A percentile compares a stretch with the other conserved stretches of the same genome.
Conservation (phyloP, 2,888 invertebrate genomes). For the Eubasilissa splendida region DNA sequence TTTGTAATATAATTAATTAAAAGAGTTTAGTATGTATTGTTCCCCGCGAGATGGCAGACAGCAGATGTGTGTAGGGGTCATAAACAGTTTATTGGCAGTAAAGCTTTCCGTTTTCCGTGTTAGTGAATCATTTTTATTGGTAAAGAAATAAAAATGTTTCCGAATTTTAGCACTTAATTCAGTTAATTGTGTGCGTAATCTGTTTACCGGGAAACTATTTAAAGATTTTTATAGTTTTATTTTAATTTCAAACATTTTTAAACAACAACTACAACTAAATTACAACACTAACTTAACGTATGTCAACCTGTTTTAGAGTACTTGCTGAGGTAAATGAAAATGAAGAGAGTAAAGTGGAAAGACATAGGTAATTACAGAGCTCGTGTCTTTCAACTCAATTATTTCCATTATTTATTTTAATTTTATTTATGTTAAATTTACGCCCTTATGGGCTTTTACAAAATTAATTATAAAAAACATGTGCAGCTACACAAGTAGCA, state of each 20-base stretch:
- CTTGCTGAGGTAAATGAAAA: too few relatives aligned
- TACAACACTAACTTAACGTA: too few relatives aligned
- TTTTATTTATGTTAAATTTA: too few relatives aligned
- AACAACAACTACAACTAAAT: too few relatives aligned
- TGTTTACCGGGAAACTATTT: slow-evolving; percentile 1
- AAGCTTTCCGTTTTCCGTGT: slow-evolving; percentile 29
- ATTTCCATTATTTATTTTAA: too few relatives aligned
- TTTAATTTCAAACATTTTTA: background rate
- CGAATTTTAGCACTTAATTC: slow-evolving; percentile 5
- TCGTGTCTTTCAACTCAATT: too few relatives aligned
- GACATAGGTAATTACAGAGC: too few relatives aligned
- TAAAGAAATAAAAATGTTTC: background rate
- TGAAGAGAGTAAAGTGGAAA: too few relatives aligned
- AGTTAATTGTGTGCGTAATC: slow-evolving; percentile 16
- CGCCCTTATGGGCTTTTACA: too few relatives aligned
- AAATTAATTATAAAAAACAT: too few relatives aligned
- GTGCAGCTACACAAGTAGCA: too few relatives aligned
- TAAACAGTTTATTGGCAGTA: slow-evolving; percentile 33
- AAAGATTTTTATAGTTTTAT: background rate
- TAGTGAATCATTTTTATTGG: slow-evolving; percentile 34
- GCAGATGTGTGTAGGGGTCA: slow-evolving; percentile 4
- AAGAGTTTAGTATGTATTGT: background rate
- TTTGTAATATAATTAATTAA: slow-evolving; percentile 9
- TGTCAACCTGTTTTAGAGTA: too few relatives aligned
- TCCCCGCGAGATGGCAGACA: background rate